These are phyloP conservation scores for Drosophila quasianomalipes DNA, from an alignment of 2,888 invertebrate genomes.

Conservation along the genomic window DNA sequence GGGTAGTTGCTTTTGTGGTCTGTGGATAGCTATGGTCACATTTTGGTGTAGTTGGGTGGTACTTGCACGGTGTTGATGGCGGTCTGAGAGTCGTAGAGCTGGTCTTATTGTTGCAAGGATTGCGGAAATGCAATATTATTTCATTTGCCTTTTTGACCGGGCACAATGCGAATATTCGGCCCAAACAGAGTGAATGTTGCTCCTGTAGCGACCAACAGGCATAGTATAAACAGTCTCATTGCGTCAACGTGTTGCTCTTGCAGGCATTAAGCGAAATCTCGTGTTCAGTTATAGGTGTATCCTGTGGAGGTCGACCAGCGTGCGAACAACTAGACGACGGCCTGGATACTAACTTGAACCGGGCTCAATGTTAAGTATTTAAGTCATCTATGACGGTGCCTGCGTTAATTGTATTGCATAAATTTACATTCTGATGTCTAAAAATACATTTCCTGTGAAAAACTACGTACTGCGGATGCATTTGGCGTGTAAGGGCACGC, in stretches of 20 bases:
- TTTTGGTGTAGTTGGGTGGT: conserved; percentile 50
- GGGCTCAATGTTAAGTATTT: conserved; percentile 44
- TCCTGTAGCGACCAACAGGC: conserved; percentile 54
- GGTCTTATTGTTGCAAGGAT: conserved; percentile 66
- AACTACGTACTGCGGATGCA: conserved; percentile 41
- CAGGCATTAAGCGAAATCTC: background rate
- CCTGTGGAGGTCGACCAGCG: conserved; percentile 6
- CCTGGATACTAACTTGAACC: conserved; percentile 53
- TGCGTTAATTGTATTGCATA: conserved; percentile 18
- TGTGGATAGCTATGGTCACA: conserved; percentile 40
- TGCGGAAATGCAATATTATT: conserved; percentile 66
- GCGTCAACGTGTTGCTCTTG: background rate
- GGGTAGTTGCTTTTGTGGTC: conserved; percentile 7
- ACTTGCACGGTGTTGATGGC: conserved; percentile 43
- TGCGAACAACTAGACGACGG: conserved; percentile 30
- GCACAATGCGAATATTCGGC: conserved; percentile 61
- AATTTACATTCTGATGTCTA: conserved; percentile 35
- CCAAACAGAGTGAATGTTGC: conserved; percentile 65
- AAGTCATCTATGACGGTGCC: conserved; percentile 29
- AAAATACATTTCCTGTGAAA: conserved; percentile 22
- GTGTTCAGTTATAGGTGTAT: conserved; percentile 2
- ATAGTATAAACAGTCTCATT: conserved; percentile 65
- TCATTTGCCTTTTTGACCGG: conserved; percentile 60
- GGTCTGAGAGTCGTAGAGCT: conserved; percentile 62
- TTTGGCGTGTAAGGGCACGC: conserved; percentile 47